phyloP scores from a whole-genome alignment of 1,140 invertebrate genomes.

The Conus ventricosus region DNA sequence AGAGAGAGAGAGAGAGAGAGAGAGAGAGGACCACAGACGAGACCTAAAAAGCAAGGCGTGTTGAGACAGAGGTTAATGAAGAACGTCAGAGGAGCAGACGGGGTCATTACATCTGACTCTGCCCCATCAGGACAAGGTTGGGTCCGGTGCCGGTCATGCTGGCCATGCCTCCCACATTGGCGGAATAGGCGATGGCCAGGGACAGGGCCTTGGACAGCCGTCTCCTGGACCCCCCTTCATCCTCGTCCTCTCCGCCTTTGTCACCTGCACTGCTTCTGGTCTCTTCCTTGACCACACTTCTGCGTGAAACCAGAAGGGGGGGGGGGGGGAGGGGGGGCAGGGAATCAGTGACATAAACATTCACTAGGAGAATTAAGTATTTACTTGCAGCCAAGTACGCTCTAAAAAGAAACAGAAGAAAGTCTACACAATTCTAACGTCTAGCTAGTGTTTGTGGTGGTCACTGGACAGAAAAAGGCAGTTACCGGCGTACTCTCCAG shows the following conservation, averaged over 20 bases:
- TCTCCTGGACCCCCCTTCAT: conserved; percentile 20
- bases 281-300: background rate
- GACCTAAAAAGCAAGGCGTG: too few relatives aligned
- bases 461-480: too few relatives aligned
- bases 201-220: conserved; percentile 58
- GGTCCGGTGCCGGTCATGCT: conserved; percentile 91
- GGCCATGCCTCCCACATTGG: conserved; percentile 87
- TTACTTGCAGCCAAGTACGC: too few relatives aligned
- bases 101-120: conserved; percentile 53
- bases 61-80: background rate
- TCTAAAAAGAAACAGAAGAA: too few relatives aligned
- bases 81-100: background rate
- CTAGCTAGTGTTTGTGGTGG: too few relatives aligned
- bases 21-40: too few relatives aligned
- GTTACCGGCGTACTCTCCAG: too few relatives aligned
- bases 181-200: conserved; percentile 86
- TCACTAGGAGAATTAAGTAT: too few relatives aligned
- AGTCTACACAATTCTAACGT: too few relatives aligned
- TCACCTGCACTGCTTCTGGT: background rate
- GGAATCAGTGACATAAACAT: too few relatives aligned
- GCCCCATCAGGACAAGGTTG: conserved; percentile 84
- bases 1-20: background rate
- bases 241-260: background rate
- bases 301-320: too few relatives aligned
- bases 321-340: too few relatives aligned